Evolutionary conservation across 2,113 vertebrate genomes (phyloP).

Genomic region (Bos indicus): DNA sequence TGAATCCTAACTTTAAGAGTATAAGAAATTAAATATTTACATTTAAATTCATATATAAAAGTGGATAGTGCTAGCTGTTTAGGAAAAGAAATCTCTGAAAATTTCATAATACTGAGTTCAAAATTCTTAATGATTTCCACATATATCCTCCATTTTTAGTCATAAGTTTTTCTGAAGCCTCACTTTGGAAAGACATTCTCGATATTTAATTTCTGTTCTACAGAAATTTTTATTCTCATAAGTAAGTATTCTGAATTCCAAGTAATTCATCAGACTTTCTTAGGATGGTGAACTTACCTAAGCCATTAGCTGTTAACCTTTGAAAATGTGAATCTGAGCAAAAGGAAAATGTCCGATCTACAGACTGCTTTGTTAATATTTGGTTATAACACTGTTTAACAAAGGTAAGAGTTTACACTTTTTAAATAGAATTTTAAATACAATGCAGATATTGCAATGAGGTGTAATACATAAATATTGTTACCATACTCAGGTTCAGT

Average conservation of each 20-base stretch:
- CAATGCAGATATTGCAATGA: not conserved
- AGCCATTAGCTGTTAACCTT: constrained; percentile 36
- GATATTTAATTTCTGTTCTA: constrained; percentile 13
- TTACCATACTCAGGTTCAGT: not conserved
- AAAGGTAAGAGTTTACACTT: not conserved
- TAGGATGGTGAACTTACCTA: constrained; percentile 21
- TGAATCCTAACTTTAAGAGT: not conserved
- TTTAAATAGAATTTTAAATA: not conserved
- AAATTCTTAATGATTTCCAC: not conserved
- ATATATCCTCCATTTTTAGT: not conserved
- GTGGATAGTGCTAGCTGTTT: not conserved
- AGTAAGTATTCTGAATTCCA: not conserved
- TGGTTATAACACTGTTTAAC: not conserved
- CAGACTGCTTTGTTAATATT: constrained; percentile 18
- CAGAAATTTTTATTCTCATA: constrained; percentile 33
- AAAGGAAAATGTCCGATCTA: not conserved
- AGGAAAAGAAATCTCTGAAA: not conserved
- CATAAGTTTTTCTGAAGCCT: constrained; percentile 18
- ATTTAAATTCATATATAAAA: constrained; percentile 1
- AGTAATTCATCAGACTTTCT: constrained; percentile 19
- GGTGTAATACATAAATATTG: not conserved
- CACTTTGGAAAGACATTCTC: not conserved
- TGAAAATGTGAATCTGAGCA: constrained; percentile 43
- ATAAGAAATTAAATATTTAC: not conserved
- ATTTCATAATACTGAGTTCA: not conserved